These are phyloP conservation scores for Diceros bicornis DNA, from an alignment of 2,797 vertebrate genomes.

Conservation along the genomic window DNA sequence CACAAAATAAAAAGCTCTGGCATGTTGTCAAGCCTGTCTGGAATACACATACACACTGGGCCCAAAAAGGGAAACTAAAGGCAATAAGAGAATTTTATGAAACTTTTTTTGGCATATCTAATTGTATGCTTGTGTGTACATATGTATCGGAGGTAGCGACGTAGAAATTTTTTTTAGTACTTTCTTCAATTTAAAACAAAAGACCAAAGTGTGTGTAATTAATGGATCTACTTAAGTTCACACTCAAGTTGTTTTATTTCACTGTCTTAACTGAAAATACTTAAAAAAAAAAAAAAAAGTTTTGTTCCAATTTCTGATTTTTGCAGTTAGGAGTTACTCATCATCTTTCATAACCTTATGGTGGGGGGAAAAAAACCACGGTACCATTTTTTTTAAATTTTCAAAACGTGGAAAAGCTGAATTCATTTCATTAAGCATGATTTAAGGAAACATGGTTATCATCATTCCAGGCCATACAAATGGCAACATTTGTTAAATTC, in stretches of 20 bases:
- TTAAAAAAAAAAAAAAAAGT: slow-evolving; percentile 63
- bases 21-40: slow-evolving; percentile 96
- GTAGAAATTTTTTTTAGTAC: not conserved
- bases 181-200: slow-evolving; percentile 78
- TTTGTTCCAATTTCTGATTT: slow-evolving; percentile 56
- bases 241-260: slow-evolving; percentile 58
- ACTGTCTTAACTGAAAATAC: slow-evolving; percentile 66
- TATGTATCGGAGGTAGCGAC: not conserved
- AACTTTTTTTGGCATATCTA: slow-evolving; percentile 80
- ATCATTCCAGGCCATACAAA: slow-evolving; percentile 72
- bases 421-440: slow-evolving; percentile 76
- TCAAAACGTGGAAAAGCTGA: slow-evolving; percentile 64
- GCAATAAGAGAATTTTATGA: slow-evolving; percentile 87
- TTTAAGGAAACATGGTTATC: slow-evolving; percentile 74
- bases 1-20: slow-evolving; percentile 96
- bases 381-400: not conserved
- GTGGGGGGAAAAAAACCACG: not conserved
- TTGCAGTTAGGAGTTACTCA: slow-evolving; percentile 66
- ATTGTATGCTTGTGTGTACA: not conserved
- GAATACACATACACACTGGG: slow-evolving; percentile 92
- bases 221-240: slow-evolving; percentile 67
- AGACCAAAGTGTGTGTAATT: slow-evolving; percentile 60
- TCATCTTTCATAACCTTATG: slow-evolving; percentile 66
- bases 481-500: slow-evolving; percentile 69
- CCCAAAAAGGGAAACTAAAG: slow-evolving; percentile 92